Base-by-base conservation (phyloP, 2,888 invertebrate genomes). In the Erebia palarica region DNA sequence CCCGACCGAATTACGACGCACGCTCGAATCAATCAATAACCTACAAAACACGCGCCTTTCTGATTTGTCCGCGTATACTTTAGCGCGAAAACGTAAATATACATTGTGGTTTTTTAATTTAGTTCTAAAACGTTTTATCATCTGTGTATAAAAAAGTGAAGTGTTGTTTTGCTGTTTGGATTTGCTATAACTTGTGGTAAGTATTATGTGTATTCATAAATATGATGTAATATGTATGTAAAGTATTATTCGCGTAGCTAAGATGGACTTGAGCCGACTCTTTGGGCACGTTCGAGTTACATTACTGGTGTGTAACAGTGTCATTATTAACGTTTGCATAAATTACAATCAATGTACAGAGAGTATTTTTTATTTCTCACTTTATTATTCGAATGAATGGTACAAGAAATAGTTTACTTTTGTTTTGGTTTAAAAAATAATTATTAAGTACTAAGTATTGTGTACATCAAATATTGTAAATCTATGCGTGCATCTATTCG, bases 101-200 rank as follows among this genome's bases (percentile, higher is more conserved):
- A 27, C 14, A 7, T 63, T 47, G 18, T 21, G 8, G 3, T 21
- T 63, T 63, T 49, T 63, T 14, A 8, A 16, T 57, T 42, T 57
- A 44, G 18, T 55, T 65, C 14, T 16, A 44, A 65, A 55, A 47
- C 65, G 9, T 57, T 10, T 0, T 11, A 16, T 47, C 13, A 14
- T 27, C 44, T 67, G 67, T 67, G 65, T 13, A 44, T 51, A 70
- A 57, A 1, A 49, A 21, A 68, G 72, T 71, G 71, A 59, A 57
- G 65, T 67, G 61, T 68, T 68, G 58, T 59, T 58, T 66, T 67
- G 44, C 74, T 64, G 53, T 72, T 78, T 75, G 77, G 77, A 76
- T 77, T 76, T 55, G 69, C 44, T 65, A 59, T 57, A 53, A 44
- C 59, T 13, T 27, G 16, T 18, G 76, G 76, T 77, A 69, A 74